phyloP scores from a whole-genome alignment of 2,113 vertebrate genomes.

The Thinocorus orbignyianus region DNA sequence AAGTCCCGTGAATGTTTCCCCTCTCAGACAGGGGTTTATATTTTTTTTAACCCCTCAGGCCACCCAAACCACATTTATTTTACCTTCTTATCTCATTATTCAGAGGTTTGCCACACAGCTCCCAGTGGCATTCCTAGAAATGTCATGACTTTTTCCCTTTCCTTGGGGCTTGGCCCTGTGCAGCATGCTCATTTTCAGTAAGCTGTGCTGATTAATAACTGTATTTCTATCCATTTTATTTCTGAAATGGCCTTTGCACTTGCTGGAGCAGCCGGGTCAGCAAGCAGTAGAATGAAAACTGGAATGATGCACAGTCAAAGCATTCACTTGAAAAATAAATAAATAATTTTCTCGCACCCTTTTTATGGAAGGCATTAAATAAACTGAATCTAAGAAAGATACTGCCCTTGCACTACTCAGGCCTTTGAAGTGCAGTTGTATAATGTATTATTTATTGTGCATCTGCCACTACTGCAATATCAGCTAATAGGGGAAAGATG shows the following conservation, averaged over 20 bases:
- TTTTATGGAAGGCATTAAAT: constrained; percentile 31
- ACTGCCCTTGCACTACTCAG: background rate
- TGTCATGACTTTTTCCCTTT: constrained; percentile 52
- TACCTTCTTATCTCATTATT: constrained; percentile 35
- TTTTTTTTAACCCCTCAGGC: background rate
- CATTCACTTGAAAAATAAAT: background rate
- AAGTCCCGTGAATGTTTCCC: background rate
- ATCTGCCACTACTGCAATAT: constrained; percentile 20
- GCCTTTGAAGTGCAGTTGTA: constrained; percentile 37
- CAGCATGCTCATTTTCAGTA: constrained; percentile 6
- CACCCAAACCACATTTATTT: background rate
- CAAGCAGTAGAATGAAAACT: background rate
- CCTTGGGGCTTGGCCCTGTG: background rate
- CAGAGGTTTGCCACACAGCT: background rate
- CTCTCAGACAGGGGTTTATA: background rate
- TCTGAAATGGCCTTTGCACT: constrained; percentile 38
- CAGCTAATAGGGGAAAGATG: constrained; percentile 23
- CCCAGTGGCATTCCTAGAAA: constrained; percentile 43
- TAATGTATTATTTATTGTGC: constrained; percentile 64
- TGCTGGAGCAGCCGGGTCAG: background rate
- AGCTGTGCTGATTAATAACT: constrained; percentile 42
- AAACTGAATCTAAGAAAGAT: background rate
- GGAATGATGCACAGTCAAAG: background rate
- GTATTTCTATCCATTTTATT: constrained; percentile 38
- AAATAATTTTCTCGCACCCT: background rate